These are phyloP conservation scores for Drosophila longiperda DNA, from an alignment of 2,888 invertebrate species.

Conservation along the genomic window DNA sequence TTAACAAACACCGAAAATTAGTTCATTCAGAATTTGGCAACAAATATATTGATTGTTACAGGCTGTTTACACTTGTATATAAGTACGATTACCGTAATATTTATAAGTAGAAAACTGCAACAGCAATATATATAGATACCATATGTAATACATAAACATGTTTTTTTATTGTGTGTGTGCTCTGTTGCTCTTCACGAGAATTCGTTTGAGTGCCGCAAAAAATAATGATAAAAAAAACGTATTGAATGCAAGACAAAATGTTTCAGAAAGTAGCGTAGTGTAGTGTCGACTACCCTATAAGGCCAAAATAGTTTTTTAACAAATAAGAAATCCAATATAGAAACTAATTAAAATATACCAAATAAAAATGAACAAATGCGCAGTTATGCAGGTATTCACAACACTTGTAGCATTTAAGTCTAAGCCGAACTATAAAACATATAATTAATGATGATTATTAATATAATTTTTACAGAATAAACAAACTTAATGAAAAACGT, in stretches of 20 bases:
- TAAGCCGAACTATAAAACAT: conserved; percentile 25
- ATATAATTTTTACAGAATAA: conserved; percentile 42
- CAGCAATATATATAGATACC: conserved; percentile 24
- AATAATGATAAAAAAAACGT: conserved; percentile 4
- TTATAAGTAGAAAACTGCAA: conserved; percentile 58
- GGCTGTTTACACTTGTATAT: conserved; percentile 59
- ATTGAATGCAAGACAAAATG: conserved; percentile 25
- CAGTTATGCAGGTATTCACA: conserved; percentile 65
- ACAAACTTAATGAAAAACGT: conserved; percentile 36
- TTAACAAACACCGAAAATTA: conserved; percentile 50
- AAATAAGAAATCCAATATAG: conserved; percentile 56
- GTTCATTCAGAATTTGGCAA: conserved; percentile 39
- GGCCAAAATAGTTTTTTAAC: conserved; percentile 76
- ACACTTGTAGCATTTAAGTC: conserved; percentile 68
- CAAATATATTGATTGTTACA: conserved; percentile 37
- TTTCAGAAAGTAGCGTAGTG: conserved; percentile 56
- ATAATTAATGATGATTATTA: conserved; percentile 32
- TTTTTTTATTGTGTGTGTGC: conserved; percentile 26
- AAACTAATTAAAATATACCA: conserved; percentile 43
- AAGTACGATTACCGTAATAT: conserved; percentile 46
- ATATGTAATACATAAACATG: conserved; percentile 3
- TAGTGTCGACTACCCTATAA: conserved; percentile 61
- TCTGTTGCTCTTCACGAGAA: conserved; percentile 23
- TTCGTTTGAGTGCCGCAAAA: conserved; percentile 27
- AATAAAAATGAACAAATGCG: conserved; percentile 38